Conservation (phyloP, 2,113 vertebrate species). For the Lota lota region DNA sequence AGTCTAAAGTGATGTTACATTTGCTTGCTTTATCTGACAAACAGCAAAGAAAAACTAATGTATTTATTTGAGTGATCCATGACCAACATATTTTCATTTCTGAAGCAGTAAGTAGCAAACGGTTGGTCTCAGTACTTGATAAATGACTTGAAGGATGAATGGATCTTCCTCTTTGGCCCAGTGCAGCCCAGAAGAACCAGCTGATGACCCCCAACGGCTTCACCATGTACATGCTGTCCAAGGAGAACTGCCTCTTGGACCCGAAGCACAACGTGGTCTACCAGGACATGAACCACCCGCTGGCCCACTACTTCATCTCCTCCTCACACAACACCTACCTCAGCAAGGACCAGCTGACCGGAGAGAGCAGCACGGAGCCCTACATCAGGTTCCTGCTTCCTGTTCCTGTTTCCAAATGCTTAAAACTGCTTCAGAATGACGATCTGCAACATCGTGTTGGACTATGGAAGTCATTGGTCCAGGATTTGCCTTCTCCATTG, state of each 20-base stretch:
- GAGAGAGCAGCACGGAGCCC: conserved; percentile 88
- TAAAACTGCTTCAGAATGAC: too few relatives aligned
- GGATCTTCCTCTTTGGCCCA: conserved; percentile 36
- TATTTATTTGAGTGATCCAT: too few relatives aligned
- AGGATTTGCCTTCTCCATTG: not conserved
- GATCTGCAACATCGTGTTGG: too few relatives aligned
- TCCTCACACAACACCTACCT: conserved; percentile 98
- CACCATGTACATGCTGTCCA: conserved; percentile 92
- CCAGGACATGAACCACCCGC: conserved; percentile 90
- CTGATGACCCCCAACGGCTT: conserved; percentile 94
- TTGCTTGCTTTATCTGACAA: too few relatives aligned
- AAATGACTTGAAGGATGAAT: not conserved
- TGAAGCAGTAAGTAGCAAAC: not conserved
- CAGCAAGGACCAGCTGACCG: conserved; percentile 86
- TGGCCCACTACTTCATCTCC: conserved; percentile 93
- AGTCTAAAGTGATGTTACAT: too few relatives aligned
- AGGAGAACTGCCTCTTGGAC: conserved; percentile 82
- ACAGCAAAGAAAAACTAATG: too few relatives aligned
- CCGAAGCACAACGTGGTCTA: conserved; percentile 77
- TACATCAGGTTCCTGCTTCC: conserved; percentile 75
- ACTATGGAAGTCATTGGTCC: not conserved
- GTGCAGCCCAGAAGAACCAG: conserved; percentile 84
- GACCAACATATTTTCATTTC: not conserved
- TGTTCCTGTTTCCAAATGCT: not conserved
- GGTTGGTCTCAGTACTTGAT: too few relatives aligned